Percentiles rank a stretch among this genome's conserved stretches.
Conservation (phyloP, 1,140 invertebrate species). For the Pemphigus obesinymphae region DNA sequence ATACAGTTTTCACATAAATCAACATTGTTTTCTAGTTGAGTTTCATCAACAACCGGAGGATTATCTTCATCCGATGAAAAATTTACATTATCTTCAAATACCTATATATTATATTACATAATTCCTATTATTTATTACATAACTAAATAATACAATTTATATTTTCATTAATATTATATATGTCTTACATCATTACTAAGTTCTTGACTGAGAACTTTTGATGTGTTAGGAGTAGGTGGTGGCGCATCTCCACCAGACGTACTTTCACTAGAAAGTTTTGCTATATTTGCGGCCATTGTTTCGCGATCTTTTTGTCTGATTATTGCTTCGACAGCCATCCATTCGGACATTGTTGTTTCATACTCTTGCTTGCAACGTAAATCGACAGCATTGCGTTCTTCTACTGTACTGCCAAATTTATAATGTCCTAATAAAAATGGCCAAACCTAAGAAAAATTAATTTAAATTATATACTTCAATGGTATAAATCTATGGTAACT, state of each 20-base stretch:
- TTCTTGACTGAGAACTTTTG: conserved; percentile 46
- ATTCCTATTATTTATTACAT: not conserved
- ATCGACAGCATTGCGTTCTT: conserved; percentile 67
- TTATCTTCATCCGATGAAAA: conserved; percentile 49
- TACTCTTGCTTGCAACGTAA: conserved; percentile 66
- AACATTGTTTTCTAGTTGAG: not conserved
- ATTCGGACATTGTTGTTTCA: conserved; percentile 88
- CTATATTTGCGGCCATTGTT: conserved; percentile 59
- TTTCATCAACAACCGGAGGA: conserved; percentile 45
- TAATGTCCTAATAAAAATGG: conserved; percentile 86
- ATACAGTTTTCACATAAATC: not conserved
- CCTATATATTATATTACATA: conserved; percentile 45
- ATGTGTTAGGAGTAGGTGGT: conserved; percentile 43
- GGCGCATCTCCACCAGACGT: conserved; percentile 49
- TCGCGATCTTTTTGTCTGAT: conserved; percentile 78
- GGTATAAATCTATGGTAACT: not conserved
- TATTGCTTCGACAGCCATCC: conserved; percentile 89
- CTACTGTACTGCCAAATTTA: conserved; percentile 67
- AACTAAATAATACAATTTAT: too few relatives aligned
- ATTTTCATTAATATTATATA: not conserved
- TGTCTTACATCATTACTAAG: conserved; percentile 58
- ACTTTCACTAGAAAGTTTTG: conserved; percentile 58
- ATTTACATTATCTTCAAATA: conserved; percentile 52
- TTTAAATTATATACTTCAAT: not conserved
- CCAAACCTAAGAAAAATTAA: conserved; percentile 62